Base-by-base conservation (phyloP, 2,888 invertebrate genomes). In the Epinotia demarniana region DNA sequence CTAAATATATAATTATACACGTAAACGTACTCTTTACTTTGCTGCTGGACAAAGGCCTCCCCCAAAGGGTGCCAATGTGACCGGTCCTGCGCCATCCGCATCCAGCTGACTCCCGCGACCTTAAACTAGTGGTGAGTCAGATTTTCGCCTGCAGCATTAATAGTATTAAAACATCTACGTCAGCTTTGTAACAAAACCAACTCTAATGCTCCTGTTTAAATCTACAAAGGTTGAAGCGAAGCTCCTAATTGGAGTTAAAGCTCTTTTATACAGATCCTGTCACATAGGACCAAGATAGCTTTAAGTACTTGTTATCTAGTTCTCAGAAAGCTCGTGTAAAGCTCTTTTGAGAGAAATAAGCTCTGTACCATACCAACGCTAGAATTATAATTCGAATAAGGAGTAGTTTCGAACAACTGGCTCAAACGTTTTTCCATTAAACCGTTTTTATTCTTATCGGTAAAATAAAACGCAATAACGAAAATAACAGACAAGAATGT, bases 251-350 rank as follows among this genome's bases (percentile, higher is more conserved):
- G 33, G 11, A 27, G 60, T 16, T 43, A 46, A 63, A 13, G 23
- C 23, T 23, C 64, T 49, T 64, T 64, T 23, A 49, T 39, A 19
- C 49, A 2, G 43, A 49, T 64, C 61, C 8, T n/a, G 63, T 63
- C 23, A 18, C 39, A 49, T 23, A 46, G 39, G 9, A 57, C 18
- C 13, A 27, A 66, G 27, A 66, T 39, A 55, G 18, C 39, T 68
- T 67, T 57, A 39, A 43, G 43, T 19, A 19, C 55, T 13, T 23
- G 58, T 23, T 69, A 58, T 23, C n/a, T 11, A n/a, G 58, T 68
- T 58, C 19, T 68, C 9, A 43, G 19, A 43, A 4, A 23, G 57
- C 9, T 11, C 1, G 23, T 57, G 67, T 18, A 66, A 66, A 55
- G 55, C 55, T 49, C 23, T 55, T 55, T 33, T 2, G 3, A 67